Base-by-base conservation (phyloP, 1,140 invertebrate genomes). In the Sipha flava region DNA sequence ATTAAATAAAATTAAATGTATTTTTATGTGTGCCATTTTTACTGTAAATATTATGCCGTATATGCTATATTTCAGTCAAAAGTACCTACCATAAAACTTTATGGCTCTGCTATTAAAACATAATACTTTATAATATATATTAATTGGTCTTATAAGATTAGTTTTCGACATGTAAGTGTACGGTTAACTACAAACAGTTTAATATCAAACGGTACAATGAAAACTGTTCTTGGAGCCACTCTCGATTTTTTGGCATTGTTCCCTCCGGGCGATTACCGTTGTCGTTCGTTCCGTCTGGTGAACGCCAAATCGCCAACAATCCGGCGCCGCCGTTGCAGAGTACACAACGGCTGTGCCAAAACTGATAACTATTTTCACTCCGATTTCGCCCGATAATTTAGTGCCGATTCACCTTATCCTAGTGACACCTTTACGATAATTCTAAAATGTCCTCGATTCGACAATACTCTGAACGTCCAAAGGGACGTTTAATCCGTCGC, bases 291-390 rank as follows among this genome's bases (percentile, higher is more conserved):
- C 31, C 66, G 62, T 79, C 37, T 81, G 70, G 31, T 49, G 70
- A 47, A 79, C 73, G 40, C 62, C 66, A 45, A 54, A 66, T 64
- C 47, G 34, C 57, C 52, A 66, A 52, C 43, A 45, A 43, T 31
- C 79, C 49, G 45, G 37, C 18, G 79, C 62, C 18, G 79, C 62
- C 49, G 21, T 52, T 57, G 57, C 49, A 49, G 57, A 75, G 47
- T 52, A 75, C 45, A 45, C 49, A 34, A 79, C 79, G 23, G 73
- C 79, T 34, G 81, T 75, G 21, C 80, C 81, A 75, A 79, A 75
- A 75, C 72, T 75, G 72, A 75, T 75, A 75, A 52, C 45, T 72
- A 49, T 29, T 66, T 43, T 66, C 37, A 23, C 64, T 66, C 14
- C n/a, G 14, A 2, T 43, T 34, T 26, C 43, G 23, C 10, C 34